Evolutionary conservation across 2,113 vertebrate species (phyloP).

Genomic region (Mionectes macconnelli): DNA sequence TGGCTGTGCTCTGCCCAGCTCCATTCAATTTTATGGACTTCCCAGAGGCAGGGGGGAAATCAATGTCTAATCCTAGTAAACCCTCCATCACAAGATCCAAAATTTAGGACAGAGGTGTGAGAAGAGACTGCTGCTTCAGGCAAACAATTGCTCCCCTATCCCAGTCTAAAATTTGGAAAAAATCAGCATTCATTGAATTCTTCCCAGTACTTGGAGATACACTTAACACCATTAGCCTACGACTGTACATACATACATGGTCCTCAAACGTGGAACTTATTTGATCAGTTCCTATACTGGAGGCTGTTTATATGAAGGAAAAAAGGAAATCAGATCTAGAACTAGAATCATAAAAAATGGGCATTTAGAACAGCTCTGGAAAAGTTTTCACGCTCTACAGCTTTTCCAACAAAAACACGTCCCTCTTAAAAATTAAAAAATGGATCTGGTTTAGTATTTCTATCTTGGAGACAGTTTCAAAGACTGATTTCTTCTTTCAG

Average conservation of each 20-base stretch:
- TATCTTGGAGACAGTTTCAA: neutral
- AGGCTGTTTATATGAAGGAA: neutral
- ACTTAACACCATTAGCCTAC: neutral
- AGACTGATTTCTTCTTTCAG: neutral
- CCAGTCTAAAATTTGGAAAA: neutral
- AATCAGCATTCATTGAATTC: neutral
- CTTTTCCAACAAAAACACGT: conserved; percentile 22
- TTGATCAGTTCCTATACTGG: neutral
- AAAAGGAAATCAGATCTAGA: neutral
- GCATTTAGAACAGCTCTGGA: neutral
- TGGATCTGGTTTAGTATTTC: neutral
- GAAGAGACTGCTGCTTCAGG: neutral
- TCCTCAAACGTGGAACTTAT: neutral
- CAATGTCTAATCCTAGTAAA: neutral
- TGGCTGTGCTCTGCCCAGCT: neutral
- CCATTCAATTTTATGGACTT: neutral
- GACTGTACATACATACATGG: no score
- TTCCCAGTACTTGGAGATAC: neutral
- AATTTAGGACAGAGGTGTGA: neutral
- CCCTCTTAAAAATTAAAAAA: neutral
- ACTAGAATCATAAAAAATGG: neutral
- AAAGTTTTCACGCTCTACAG: neutral
- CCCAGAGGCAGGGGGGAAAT: neutral
- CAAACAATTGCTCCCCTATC: neutral
- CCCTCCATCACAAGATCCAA: neutral